Conservation (phyloP, 2,888 invertebrate genomes). For the Synanthedon andrenaeformis region DNA sequence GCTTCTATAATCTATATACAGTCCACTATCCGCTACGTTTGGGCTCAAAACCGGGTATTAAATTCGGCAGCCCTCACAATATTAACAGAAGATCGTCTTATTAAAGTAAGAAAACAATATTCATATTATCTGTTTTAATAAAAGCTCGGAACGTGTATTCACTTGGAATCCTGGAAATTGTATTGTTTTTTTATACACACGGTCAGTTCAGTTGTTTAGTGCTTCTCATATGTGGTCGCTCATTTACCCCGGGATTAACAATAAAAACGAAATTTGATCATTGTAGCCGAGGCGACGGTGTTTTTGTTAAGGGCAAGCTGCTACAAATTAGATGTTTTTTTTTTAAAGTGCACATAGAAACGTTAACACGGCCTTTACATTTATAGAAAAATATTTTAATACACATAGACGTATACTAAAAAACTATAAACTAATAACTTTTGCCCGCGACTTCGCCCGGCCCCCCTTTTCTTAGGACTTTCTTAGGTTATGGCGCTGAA, state of each 20-base stretch:
- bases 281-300: constrained; percentile 40
- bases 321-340: not conserved
- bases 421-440: too few relatives aligned
- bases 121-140: not conserved
- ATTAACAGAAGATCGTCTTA: not conserved
- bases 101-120: not conserved
- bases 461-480: too few relatives aligned
- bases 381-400: too few relatives aligned
- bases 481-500: too few relatives aligned
- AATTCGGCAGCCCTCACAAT: too few relatives aligned
- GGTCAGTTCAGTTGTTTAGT: constrained; percentile 46
- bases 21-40: too few relatives aligned
- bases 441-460: too few relatives aligned
- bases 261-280: constrained; percentile 71
- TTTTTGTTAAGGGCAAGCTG: constrained; percentile 39
- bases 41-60: too few relatives aligned
- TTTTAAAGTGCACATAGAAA: too few relatives aligned
- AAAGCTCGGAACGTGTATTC: constrained; percentile 6
- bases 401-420: too few relatives aligned
- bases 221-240: constrained; percentile 44
- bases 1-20: too few relatives aligned
- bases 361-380: too few relatives aligned
- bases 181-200: constrained; percentile 25
- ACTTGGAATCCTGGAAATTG: constrained; percentile 42
- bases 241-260: constrained; percentile 63